phyloP scores from a whole-genome alignment of 2,888 invertebrate species.

The Fragum sueziense region DNA sequence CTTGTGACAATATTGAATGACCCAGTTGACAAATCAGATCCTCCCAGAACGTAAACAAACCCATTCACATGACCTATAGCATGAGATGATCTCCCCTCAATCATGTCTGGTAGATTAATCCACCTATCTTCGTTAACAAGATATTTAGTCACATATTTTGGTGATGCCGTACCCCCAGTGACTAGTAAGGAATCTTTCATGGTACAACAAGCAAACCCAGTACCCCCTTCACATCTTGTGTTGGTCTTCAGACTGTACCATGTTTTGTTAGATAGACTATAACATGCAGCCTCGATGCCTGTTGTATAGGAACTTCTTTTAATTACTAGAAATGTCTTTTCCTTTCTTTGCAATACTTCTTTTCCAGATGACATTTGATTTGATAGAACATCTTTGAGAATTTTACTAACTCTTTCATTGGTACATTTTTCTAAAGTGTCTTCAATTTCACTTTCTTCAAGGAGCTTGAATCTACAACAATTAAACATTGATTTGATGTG shows the following conservation, averaged over 20 bases:
- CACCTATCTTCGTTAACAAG: constrained; percentile 49
- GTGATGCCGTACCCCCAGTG: constrained; percentile 67
- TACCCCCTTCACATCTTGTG: constrained; percentile 59
- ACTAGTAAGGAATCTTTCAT: constrained; percentile 65
- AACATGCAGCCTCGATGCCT: constrained; percentile 65
- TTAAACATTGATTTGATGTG: constrained; percentile 32
- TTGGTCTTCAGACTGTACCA: constrained; percentile 66
- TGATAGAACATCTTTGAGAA: constrained; percentile 34
- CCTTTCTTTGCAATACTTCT: constrained; percentile 44
- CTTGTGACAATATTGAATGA: constrained; percentile 55
- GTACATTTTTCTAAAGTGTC: constrained; percentile 21
- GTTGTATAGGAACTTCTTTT: constrained; percentile 52
- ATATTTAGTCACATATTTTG: constrained; percentile 61
- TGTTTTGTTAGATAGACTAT: constrained; percentile 61
- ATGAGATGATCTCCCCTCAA: constrained; percentile 64
- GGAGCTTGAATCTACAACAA: constrained; percentile 32
- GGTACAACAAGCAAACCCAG: constrained; percentile 65
- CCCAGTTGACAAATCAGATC: constrained; percentile 60
- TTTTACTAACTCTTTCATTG: constrained; percentile 11
- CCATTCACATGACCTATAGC: constrained; percentile 62
- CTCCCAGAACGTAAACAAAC: constrained; percentile 67
- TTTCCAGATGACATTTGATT: constrained; percentile 1
- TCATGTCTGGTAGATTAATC: constrained; percentile 59
- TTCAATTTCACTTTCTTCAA: constrained; percentile 31
- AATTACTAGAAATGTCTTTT: constrained; percentile 54